A percentile compares a stretch with the other conserved stretches of the same genome.
phyloP scores from a whole-genome alignment of 2,888 invertebrate genomes.

The Lucinisca nassula region DNA sequence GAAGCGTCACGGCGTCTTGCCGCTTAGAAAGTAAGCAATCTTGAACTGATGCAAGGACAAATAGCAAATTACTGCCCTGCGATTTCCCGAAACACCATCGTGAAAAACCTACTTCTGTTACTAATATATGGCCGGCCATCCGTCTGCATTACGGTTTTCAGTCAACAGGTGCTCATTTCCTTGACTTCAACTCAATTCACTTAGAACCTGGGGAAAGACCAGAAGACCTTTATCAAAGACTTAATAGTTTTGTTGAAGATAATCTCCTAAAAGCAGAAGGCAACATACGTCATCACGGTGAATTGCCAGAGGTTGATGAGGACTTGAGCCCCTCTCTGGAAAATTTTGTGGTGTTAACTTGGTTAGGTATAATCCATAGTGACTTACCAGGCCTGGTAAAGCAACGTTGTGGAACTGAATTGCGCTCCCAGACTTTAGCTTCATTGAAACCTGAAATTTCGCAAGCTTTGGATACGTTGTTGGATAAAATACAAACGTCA shows the following conservation, averaged over 20 bases:
- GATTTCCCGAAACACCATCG: neutral
- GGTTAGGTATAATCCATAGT: constrained; percentile 54
- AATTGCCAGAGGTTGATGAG: constrained; percentile 36
- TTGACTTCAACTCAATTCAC: constrained; percentile 41
- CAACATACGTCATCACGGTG: constrained; percentile 49
- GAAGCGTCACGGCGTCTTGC: neutral
- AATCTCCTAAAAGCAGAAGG: constrained; percentile 44
- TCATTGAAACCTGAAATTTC: constrained; percentile 71
- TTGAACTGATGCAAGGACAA: neutral
- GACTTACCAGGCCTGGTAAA: constrained; percentile 65
- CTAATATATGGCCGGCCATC: neutral
- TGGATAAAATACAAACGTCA: constrained; percentile 57
- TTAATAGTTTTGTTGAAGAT: constrained; percentile 68
- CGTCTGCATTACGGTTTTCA: constrained; percentile 6
- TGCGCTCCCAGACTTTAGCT: constrained; percentile 61
- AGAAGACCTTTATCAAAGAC: constrained; percentile 61
- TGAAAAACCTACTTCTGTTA: neutral
- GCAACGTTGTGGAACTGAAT: constrained; percentile 67
- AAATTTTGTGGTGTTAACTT: constrained; percentile 65
- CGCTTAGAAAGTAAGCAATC: neutral
- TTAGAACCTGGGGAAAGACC: constrained; percentile 60
- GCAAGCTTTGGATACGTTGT: constrained; percentile 53
- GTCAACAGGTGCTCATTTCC: constrained; percentile 28
- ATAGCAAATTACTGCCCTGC: neutral
- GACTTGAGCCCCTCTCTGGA: constrained; percentile 63